Evolutionary conservation across 2,888 invertebrate genomes (phyloP), one percentile per base, ranked within the genome.

Genomic region (Drosophila fulvimacula): DNA sequence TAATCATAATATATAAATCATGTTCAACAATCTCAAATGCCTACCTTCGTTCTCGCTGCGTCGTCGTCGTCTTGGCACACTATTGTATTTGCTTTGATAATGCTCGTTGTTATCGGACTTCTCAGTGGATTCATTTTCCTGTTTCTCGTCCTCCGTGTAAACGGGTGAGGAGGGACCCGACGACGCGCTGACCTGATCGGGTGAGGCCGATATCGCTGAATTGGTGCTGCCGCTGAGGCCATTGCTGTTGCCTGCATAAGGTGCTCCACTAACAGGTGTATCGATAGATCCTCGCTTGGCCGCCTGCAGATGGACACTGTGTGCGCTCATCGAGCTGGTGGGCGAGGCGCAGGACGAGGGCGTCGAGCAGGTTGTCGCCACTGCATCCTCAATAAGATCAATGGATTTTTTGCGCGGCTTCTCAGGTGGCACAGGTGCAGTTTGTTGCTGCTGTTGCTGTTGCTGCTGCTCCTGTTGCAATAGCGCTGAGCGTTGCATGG

Each of bases 121-220:
- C 90, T 94, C 94, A 62, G 94, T 94, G 64, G 93, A 92, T 87
- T 94, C 94, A 56, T 93, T 93, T 79, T 94, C 94, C 84, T 94
- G 94, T 79, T 94, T 94, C 69, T 93, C 93, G 65, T 93, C 93
- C 79, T 93, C 93, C 1, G 93, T 93, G 60, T 92, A 92, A 19
- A 92, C 92, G 3, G 93, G 92, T 36, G 93, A 93, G 1, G 94
- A 92, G 2, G 92, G 92, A 11, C 91, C 92, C 5, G 93, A 93
- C 17, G 93, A 93, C 51, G 91, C 91, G 72, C 92, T 92, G 49
- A 91, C 91, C 67, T 90, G 48, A 13, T 48, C 90, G 0, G 92
- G 91, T 19, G 92, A 92, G 0, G 89, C 86, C 3, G 92, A 92
- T 0, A 89, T 81, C 10, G 86, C 89, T 13, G 90, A 91, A 65